Percentiles rank a stretch among this genome's conserved stretches.
phyloP scores from a whole-genome alignment of 2,797 vertebrate species.

The Acipenser ruthenus region DNA sequence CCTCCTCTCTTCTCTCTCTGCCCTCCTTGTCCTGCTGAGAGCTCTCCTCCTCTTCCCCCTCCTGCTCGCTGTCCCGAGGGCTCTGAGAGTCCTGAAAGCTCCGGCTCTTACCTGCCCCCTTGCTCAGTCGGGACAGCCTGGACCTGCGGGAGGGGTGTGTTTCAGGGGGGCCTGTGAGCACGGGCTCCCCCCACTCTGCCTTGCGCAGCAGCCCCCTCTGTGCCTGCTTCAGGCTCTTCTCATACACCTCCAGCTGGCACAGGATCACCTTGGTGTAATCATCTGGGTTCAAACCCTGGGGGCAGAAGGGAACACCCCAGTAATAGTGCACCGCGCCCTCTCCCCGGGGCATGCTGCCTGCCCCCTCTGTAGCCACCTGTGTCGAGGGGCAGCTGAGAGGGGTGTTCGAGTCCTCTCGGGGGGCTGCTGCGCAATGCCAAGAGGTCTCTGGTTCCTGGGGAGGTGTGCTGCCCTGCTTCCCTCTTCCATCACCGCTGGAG shows the following conservation, averaged over 20 bases:
- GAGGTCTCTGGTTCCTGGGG: conserved; percentile 15
- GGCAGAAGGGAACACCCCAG: conserved; percentile 95
- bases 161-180: conserved; percentile 48
- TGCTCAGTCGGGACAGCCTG: conserved; percentile 24
- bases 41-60: conserved; percentile 4
- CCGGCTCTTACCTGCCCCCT: conserved; percentile 25
- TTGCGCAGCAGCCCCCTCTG: conserved; percentile 78
- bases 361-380: background rate
- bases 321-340: conserved; percentile 74
- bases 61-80: conserved; percentile 27
- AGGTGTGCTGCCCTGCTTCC: conserved; percentile 30
- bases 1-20: conserved; percentile 10
- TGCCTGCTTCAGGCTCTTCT: conserved; percentile 82
- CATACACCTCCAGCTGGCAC: conserved; percentile 86
- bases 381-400: conserved; percentile 21
- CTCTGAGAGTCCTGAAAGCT: conserved; percentile 37
- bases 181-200: conserved; percentile 70
- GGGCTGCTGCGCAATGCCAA: background rate
- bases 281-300: conserved; percentile 77
- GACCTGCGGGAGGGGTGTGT: background rate
- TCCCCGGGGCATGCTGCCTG: conserved; percentile 21
- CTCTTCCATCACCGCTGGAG: conserved; percentile 27
- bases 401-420: conserved; percentile 25
- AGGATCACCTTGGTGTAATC: conserved; percentile 85
- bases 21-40: conserved; percentile 1